phyloP scores from a whole-genome alignment of 2,113 vertebrate species.

The Piprites chloris region DNA sequence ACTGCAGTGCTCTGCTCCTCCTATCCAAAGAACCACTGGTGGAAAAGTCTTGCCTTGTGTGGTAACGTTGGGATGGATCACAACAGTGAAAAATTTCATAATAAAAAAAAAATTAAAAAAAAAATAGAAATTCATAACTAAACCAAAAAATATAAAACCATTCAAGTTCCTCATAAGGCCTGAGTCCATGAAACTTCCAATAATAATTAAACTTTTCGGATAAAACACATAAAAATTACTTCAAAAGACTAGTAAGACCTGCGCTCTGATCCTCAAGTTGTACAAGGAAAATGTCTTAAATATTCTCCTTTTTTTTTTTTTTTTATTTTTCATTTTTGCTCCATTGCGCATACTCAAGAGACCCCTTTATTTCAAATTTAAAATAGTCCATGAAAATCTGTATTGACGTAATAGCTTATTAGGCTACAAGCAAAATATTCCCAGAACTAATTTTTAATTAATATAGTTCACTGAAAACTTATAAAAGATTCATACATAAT shows the following conservation, averaged over 20 bases:
- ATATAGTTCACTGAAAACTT: slow-evolving; percentile 69
- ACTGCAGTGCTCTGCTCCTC: neutral
- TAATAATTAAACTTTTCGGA: neutral
- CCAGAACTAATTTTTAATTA: slow-evolving; percentile 75
- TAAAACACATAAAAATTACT: neutral
- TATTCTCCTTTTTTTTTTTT: neutral
- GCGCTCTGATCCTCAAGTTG: neutral
- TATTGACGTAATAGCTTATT: slow-evolving; percentile 70
- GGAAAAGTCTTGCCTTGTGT: neutral
- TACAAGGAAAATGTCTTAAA: neutral
- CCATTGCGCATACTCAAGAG: slow-evolving; percentile 22
- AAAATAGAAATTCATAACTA: neutral
- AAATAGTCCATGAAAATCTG: slow-evolving; percentile 60
- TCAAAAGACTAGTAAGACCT: neutral
- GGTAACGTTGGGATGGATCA: neutral
- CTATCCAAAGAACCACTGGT: neutral
- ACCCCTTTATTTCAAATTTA: slow-evolving; percentile 62
- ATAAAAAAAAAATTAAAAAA: neutral
- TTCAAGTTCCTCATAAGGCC: neutral
- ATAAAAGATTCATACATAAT: slow-evolving; percentile 70
- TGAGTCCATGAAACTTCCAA: neutral
- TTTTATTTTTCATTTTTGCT: slow-evolving; percentile 6
- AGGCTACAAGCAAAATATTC: slow-evolving; percentile 71
- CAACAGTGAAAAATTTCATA: neutral
- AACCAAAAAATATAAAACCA: neutral